Percentiles rank a stretch among this genome's conserved stretches.
Evolutionary conservation across 2,113 vertebrate genomes (phyloP).

Genomic region (Lagopus muta): DNA sequence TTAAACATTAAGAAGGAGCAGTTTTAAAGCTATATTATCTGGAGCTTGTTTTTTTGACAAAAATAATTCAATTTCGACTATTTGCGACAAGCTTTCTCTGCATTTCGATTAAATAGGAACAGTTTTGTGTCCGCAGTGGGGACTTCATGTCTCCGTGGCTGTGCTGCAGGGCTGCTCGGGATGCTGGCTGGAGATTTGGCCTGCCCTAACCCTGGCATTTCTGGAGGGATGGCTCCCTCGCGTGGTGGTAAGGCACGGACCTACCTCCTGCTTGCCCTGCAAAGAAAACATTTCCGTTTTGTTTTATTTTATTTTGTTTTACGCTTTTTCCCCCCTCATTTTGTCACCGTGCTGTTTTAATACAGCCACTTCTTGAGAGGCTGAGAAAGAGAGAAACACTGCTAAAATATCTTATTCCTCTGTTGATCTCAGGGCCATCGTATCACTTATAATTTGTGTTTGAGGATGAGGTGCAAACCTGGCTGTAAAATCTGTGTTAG

Average conservation of each 20-base stretch:
- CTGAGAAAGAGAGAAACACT: too few species aligned
- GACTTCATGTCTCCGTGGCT: neutral
- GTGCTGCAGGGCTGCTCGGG: neutral
- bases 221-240: constrained; percentile 74
- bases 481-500: neutral
- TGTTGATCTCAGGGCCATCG: neutral
- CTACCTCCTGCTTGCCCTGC: neutral
- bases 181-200: neutral
- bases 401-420: neutral
- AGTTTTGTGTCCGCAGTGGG: fast-evolving
- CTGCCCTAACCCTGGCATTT: constrained; percentile 42
- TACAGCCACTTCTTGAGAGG: neutral
- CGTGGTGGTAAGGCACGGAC: constrained; percentile 60
- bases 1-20: fast-evolving
- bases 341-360: neutral
- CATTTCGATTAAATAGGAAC: fast-evolving
- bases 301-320: neutral
- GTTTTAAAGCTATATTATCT: neutral
- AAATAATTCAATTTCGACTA: fast-evolving
- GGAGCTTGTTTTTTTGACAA: neutral
- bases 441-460: neutral
- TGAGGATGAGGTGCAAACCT: neutral
- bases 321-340: neutral
- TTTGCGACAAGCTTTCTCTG: neutral
- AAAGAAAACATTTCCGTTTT: neutral